Percentiles rank a stretch among this genome's conserved stretches.
Conservation (phyloP, 2,797 vertebrate genomes). For the Parauchenoglanis punctatus region DNA sequence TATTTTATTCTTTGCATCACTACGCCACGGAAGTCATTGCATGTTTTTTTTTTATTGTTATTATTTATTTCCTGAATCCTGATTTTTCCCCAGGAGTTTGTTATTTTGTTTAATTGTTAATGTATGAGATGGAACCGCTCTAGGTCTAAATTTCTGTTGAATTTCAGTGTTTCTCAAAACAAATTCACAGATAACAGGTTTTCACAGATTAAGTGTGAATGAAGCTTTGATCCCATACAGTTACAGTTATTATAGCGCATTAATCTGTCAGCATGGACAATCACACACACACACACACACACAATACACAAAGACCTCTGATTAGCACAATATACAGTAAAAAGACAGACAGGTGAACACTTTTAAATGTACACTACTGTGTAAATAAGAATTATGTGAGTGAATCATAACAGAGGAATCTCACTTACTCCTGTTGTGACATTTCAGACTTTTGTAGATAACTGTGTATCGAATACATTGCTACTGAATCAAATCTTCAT, state of each 20-base stretch:
- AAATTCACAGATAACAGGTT: conserved; percentile 48
- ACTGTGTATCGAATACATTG: conserved; percentile 11
- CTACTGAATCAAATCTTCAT: conserved; percentile 6
- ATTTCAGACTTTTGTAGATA: conserved; percentile 31
- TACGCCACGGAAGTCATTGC: background rate
- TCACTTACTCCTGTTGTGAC: conserved; percentile 36
- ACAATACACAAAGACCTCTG: conserved; percentile 5
- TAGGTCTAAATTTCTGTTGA: background rate
- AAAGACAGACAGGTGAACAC: conserved; percentile 28
- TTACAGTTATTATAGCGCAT: conserved; percentile 63
- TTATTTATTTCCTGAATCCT: background rate
- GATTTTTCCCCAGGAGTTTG: background rate
- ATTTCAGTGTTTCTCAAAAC: conserved; percentile 60
- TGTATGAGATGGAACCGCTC: background rate
- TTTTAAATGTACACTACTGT: conserved; percentile 22
- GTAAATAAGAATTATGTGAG: conserved; percentile 61
- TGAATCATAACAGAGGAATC: conserved; percentile 61
- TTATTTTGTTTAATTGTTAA: conserved; percentile 2
- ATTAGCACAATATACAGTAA: conserved; percentile 14
- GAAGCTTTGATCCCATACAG: conserved; percentile 65
- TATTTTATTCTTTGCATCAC: background rate
- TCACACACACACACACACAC: conserved; percentile 20
- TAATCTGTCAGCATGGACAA: conserved; percentile 33
- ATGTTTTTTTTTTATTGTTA: background rate
- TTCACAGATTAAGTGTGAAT: conserved; percentile 57